Evolutionary conservation across 2,888 invertebrate genomes (phyloP), one percentile per base, ranked within the genome.

Genomic region (Tiliacea aurago): DNA sequence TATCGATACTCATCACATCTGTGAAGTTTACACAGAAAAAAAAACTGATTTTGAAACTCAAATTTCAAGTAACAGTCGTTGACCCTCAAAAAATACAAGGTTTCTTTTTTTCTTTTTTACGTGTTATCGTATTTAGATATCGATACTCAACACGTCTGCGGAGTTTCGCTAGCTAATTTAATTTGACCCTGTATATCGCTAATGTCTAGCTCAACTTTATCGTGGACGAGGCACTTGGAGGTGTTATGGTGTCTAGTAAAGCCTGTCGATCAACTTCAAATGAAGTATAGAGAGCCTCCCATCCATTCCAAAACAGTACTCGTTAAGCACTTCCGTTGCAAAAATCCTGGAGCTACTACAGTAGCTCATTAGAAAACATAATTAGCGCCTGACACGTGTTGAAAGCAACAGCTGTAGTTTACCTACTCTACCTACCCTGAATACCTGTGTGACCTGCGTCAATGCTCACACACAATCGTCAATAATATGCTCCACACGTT

Each of bases 401-500:
- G 28, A 55, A 77, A 23, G 33, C 20, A 65, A 53, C n/a, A 18
- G 15, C 28, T 37, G 47, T 55, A 49, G 33, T 61, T 70, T 78
- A 61, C 76, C 49, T 63, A 49, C 18, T 59, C 15, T 76, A 58
- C 37, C 15, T 76, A 58, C 37, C 66, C 53, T 58, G 23, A 28
- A 51, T 70, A 58, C 64, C 7, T 51, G 43, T 55, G 67, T 77
- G 67, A 58, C 67, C 61, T 62, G 66, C 71, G 68, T 73, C 47
- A 69, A 59, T 72, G 62, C 43, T 49, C 37, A 28, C 47, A 55
- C 58, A 76, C 76, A 72, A 72, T 68, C 55, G 77, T 20, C 67
- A 69, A 59, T 80, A 58, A 56, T 73, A 81, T 81, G 68, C 78
- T 59, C 49, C 4, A 72, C 82, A 82, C 81, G 74, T 82, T 66